Evolutionary conservation across 2,888 invertebrate species (phyloP), one percentile per base, ranked within the genome.

Genomic region (Notodonta dromedarius): DNA sequence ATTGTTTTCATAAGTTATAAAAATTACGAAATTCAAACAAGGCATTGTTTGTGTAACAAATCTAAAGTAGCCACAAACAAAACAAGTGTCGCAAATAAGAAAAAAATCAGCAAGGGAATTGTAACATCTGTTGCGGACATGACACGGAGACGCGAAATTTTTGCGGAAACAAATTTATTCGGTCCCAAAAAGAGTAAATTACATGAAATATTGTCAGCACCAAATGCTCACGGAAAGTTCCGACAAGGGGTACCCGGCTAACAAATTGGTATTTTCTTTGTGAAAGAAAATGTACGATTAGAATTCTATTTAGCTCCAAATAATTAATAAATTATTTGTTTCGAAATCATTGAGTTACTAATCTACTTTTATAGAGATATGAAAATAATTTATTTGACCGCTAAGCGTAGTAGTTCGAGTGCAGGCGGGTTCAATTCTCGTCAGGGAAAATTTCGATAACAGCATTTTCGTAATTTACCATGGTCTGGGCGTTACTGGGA

Each of bases 161-260:
- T 73, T 76, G 77, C 68, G 72, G 76, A 58, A 63, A 79, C 77
- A 87, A 89, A 89, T 89, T 89, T 90, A 89, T 90, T 90, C 88
- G 76, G 81, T 83, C 86, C 84, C 84, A 76, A 78, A 85, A 88
- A 86, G 88, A 90, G 89, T 89, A 84, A 90, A 89, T 90, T 89
- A 88, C 87, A 87, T 80, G 85, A 84, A 90, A 88, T 87, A 88
- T 88, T 88, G 87, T 87, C 87, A 83, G 76, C 81, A 74, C 77
- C 86, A 86, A 86, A 83, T 85, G 84, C 77, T 77, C 65, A 58
- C 64, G 67, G 73, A 64, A 82, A 76, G 73, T 84, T 78, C 53
- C 69, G 63, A 58, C 62, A 61, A 64, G 61, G 60, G 67, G 70
- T 2, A 24, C 51, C 13, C 65, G 62, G 60, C 66, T 70, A 79